These are phyloP conservation scores for Laticauda colubrina DNA, from an alignment of 2,113 vertebrate species.

Conservation along the genomic window DNA sequence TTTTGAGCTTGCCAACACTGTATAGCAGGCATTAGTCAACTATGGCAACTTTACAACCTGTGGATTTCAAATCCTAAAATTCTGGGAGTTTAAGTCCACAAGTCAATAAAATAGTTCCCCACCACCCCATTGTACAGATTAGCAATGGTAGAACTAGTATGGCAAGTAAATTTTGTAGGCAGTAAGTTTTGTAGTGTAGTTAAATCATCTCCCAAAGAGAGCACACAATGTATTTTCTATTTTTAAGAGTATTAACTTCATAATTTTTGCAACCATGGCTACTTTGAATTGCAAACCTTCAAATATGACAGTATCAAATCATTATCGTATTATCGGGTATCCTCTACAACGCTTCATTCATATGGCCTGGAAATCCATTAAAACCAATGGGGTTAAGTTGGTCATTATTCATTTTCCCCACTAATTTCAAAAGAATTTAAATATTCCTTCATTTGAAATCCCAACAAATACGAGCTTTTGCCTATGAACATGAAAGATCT, in stretches of 20 bases:
- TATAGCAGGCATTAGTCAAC: neutral
- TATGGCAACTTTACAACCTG: neutral
- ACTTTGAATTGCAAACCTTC: neutral
- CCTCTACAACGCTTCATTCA: neutral
- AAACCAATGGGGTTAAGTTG: neutral
- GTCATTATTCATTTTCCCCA: neutral
- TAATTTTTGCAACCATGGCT: neutral
- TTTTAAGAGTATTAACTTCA: neutral
- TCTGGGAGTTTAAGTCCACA: neutral
- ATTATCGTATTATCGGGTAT: neutral
- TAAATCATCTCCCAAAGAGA: neutral
- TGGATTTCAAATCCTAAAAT: neutral
- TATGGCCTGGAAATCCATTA: neutral
- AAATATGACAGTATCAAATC: neutral
- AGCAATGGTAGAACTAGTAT: neutral
- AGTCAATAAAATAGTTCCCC: neutral
- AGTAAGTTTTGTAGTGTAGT: slow-evolving; percentile 5
- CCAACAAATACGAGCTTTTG: neutral
- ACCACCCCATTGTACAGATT: neutral
- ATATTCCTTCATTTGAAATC: neutral
- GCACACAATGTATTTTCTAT: neutral
- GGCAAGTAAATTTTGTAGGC: neutral
- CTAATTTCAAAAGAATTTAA: neutral
- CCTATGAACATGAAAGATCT: neutral
- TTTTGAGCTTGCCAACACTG: neutral